Evolutionary conservation across 2,113 vertebrate species (phyloP).

Genomic region (Stegostoma tigrinum): DNA sequence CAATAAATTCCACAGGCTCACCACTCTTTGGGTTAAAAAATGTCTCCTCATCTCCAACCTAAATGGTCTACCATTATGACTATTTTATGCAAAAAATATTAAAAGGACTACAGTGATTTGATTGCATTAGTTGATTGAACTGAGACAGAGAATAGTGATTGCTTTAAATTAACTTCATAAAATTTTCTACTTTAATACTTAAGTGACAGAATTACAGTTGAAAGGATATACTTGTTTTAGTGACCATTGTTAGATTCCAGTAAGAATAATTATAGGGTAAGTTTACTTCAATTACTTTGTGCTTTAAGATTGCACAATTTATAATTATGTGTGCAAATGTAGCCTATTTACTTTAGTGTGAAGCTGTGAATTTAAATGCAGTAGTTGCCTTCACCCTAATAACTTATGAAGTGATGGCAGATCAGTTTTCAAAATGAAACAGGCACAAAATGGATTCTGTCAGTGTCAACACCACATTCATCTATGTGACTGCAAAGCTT

Average conservation of each 20-base stretch:
- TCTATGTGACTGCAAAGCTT: background rate
- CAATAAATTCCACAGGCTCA: too few species aligned
- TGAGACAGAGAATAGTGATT: too few species aligned
- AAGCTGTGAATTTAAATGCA: background rate
- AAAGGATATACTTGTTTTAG: background rate
- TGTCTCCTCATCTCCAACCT: too few species aligned
- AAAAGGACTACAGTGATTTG: background rate
- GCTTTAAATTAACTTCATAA: background rate
- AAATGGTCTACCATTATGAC: too few species aligned
- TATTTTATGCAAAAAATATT: background rate
- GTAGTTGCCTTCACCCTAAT: background rate
- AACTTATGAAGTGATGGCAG: background rate
- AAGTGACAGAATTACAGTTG: background rate
- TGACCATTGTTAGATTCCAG: background rate
- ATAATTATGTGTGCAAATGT: background rate
- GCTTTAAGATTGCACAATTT: background rate
- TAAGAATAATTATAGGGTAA: background rate
- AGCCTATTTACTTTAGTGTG: background rate
- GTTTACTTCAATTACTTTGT: background rate
- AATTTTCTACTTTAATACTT: background rate
- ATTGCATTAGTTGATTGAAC: background rate
- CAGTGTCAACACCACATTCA: slow-evolving; percentile 15
- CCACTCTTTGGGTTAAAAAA: too few species aligned
- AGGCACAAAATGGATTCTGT: background rate
- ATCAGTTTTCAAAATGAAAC: slow-evolving; percentile 3